Evolutionary conservation across 2,113 vertebrate genomes (phyloP).

Genomic region (Cromileptes altivelis): DNA sequence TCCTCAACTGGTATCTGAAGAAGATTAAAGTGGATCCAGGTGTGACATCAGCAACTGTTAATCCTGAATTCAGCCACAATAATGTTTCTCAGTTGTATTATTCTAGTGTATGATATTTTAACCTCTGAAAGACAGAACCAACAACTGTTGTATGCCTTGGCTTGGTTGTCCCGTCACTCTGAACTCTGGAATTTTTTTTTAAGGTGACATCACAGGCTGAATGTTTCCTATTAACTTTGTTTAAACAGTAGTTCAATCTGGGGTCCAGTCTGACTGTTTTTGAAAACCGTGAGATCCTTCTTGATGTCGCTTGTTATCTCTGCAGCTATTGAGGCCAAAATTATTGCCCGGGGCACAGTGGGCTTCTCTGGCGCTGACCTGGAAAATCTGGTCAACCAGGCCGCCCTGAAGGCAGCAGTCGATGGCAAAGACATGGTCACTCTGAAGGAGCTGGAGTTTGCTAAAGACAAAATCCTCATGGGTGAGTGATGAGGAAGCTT

Average conservation of each 20-base stretch:
- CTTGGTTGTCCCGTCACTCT: neutral
- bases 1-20: constrained; percentile 97
- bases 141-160: neutral
- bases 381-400: constrained; percentile 98
- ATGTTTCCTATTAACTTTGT: neutral
- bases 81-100: neutral
- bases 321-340: constrained; percentile 89
- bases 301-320: constrained; percentile 1
- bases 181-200: neutral
- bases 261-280: neutral
- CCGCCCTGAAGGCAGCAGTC: constrained; percentile 96
- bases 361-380: constrained; percentile 98
- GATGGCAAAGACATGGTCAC: constrained; percentile 98
- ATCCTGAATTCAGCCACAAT: neutral
- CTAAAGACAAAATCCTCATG: constrained; percentile 99
- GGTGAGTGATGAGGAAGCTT: constrained; percentile 77
- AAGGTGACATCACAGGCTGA: neutral
- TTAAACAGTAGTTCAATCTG: neutral
- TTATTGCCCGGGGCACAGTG: constrained; percentile 97
- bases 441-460: constrained; percentile 96
- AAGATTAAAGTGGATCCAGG: constrained; percentile 97
- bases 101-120: neutral
- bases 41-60: constrained; percentile 70
- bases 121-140: neutral
- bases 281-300: neutral